Evolutionary conservation across 2,888 invertebrate genomes (phyloP), one percentile per base, ranked within the genome.

Genomic region (Caenorhabditis sp.): DNA sequence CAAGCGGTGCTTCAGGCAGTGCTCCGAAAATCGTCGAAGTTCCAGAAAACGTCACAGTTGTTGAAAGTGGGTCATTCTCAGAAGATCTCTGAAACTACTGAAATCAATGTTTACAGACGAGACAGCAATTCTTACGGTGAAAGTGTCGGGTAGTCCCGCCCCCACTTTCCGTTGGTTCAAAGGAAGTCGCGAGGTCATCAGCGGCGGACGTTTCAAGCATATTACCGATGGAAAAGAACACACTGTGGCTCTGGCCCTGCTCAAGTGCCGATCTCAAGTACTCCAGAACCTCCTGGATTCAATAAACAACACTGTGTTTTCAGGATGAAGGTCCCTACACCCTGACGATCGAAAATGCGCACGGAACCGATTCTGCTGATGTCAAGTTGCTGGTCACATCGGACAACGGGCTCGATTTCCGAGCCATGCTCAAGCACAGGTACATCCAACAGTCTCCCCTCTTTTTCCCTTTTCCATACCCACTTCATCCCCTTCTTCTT

Each of bases 351-450:
- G 95, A 95, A 92, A 98, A 98, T 92, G 95, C 95, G 87, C 96
- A 97, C 91, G 98, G 98, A 79, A 96, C 96, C 92, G 99, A 99
- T 93, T 95, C 96, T 0, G 97, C 97, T 80, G 97, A 97, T 92
- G 96, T 96, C 95, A 95, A 95, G 92, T 94, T 99, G 87, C 98
- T 96, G 92, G 98, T 99, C 80, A 97, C 93, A 9, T 80, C 88
- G 15, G 90, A 89, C 55, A 85, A 87, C 50, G 87, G 85, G 44
- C 96, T 98, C 95, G 99, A 99, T 93, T 99, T 98, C 95, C 95
- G 99, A 93, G 95, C 97, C 84, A 95, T 98, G 95, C 94, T 99
- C 90, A 97, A 97, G 93, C 97, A 97, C 94, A 95, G 90, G 91
- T 91, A 74, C 9, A 70, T 71, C 18, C 28, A 15, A 6, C 15